These are phyloP conservation scores for Cephonodes hylas DNA, from an alignment of 2,888 invertebrate species.

Conservation along the genomic window DNA sequence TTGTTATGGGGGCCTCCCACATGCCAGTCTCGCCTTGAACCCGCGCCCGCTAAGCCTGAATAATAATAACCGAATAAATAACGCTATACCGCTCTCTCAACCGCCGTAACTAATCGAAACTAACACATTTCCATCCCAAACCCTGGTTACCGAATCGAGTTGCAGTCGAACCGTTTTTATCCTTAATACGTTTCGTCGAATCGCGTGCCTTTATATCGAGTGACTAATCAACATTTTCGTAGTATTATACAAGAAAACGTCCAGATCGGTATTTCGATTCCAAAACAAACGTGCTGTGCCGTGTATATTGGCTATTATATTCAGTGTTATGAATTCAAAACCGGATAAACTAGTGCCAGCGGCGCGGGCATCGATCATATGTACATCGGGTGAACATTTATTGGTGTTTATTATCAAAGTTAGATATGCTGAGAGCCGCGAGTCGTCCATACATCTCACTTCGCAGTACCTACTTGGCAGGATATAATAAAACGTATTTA, in stretches of 20 bases:
- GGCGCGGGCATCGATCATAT: conserved; percentile 26
- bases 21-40: conserved; percentile 61
- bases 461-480: conserved; percentile 4
- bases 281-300: conserved; percentile 52
- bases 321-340: conserved; percentile 46
- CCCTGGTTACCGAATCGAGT: not conserved
- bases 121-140: not conserved
- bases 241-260: conserved; percentile 40
- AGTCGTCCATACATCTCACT: not conserved
- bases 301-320: conserved; percentile 43
- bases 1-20: conserved; percentile 53
- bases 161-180: not conserved
- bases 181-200: conserved; percentile 6
- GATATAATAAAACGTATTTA: conserved; percentile 20
- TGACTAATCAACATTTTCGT: conserved; percentile 39
- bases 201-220: conserved; percentile 12
- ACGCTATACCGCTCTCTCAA: conserved; percentile 21
- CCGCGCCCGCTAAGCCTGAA: conserved; percentile 49
- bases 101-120: not conserved
- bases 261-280: conserved; percentile 39
- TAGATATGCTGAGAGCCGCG: conserved; percentile 19
- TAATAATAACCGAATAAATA: conserved; percentile 51
- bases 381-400: conserved; percentile 23
- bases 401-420: conserved; percentile 14
- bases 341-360: conserved; percentile 32